A percentile compares a stretch with the other conserved stretches of the same genome.
Conservation (phyloP, 2,797 vertebrate species). For the Loris lydekkerianus region DNA sequence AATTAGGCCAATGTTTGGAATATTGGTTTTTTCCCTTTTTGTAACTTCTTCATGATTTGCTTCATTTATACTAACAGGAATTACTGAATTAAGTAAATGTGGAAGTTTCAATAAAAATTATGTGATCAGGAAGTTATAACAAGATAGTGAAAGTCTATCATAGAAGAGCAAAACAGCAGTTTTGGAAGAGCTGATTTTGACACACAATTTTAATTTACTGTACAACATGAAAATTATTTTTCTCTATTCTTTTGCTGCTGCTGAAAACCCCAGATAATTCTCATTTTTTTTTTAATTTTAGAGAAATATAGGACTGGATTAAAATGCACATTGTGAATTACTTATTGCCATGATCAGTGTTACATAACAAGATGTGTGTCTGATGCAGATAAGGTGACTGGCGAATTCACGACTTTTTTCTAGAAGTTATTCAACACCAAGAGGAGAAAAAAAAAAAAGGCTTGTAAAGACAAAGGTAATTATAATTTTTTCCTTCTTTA, state of each 20-base stretch:
- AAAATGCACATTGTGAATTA: neutral
- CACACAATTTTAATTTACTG: neutral
- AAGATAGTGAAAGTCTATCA: conserved; percentile 21
- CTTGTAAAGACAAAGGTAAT: neutral
- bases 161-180: neutral
- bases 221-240: neutral
- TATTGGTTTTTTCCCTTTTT: neutral
- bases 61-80: neutral
- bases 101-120: neutral
- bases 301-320: neutral
- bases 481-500: neutral
- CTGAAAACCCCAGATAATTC: neutral
- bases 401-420: neutral
- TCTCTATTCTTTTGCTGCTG: neutral
- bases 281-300: neutral
- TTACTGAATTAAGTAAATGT: neutral
- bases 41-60: neutral
- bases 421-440: conserved; percentile 3
- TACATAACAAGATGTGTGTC: neutral
- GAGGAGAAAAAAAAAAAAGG: neutral
- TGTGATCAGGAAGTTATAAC: neutral
- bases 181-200: neutral
- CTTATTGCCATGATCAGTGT: neutral
- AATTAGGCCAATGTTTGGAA: neutral
- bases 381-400: neutral